These are phyloP conservation scores for Turdus rufiventris DNA, from an alignment of 2,113 vertebrate species.

Conservation along the genomic window DNA sequence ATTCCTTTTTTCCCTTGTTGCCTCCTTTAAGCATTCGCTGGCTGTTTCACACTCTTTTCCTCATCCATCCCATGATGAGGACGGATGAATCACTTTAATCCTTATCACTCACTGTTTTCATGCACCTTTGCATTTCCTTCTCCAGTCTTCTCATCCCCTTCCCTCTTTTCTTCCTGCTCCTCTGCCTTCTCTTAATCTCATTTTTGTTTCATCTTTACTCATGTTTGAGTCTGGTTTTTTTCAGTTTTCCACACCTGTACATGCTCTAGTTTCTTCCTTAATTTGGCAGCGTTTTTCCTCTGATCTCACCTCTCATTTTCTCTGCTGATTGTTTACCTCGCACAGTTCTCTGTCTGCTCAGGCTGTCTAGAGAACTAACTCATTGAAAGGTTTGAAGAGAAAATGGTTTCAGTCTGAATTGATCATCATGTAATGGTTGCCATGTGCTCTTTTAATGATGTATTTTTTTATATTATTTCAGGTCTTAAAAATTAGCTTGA, in stretches of 20 bases:
- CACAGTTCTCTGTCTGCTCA: not conserved
- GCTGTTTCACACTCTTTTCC: not conserved
- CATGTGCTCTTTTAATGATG: not conserved
- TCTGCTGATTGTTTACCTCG: not conserved
- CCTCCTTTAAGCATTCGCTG: not conserved
- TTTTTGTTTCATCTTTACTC: not conserved
- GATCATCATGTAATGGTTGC: not conserved
- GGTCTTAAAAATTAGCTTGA: slow-evolving; percentile 94
- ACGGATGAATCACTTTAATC: not conserved
- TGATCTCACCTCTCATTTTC: not conserved
- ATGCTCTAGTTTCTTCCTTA: not conserved
- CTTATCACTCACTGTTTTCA: not conserved
- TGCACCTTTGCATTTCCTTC: not conserved
- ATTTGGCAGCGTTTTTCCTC: not conserved
- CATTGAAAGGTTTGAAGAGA: not conserved
- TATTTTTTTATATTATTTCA: slow-evolving; percentile 60
- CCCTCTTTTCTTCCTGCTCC: not conserved
- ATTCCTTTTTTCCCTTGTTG: not conserved
- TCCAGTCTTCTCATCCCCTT: not conserved
- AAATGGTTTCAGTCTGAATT: not conserved
- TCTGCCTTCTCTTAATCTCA: not conserved
- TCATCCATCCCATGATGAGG: not conserved
- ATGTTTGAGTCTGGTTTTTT: not conserved
- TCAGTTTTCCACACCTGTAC: not conserved
- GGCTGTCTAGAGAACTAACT: not conserved